phyloP scores from a whole-genome alignment of 2,888 invertebrate species.

The Callosobruchus maculatus region DNA sequence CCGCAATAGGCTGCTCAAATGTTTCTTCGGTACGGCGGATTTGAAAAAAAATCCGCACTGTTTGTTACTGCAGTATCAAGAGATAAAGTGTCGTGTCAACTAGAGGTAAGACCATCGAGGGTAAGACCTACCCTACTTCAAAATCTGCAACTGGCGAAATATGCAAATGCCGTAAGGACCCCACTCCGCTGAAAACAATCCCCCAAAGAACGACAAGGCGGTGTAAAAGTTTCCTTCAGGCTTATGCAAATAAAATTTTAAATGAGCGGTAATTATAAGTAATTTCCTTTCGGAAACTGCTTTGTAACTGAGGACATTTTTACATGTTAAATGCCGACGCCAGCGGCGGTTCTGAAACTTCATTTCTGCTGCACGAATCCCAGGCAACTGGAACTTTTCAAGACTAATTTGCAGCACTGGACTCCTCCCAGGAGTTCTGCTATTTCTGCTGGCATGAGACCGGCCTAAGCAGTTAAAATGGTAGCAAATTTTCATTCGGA shows the following conservation, averaged over 20 bases:
- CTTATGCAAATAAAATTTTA: conserved; percentile 21
- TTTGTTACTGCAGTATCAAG: too few relatives aligned
- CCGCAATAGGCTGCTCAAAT: too few relatives aligned
- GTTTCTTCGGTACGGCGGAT: too few relatives aligned
- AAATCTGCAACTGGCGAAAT: not conserved
- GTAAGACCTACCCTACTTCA: not conserved
- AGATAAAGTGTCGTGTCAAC: too few relatives aligned
- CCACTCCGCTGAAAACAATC: not conserved
- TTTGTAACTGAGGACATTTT: conserved; percentile 18
- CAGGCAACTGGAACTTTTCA: not conserved
- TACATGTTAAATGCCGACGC: conserved; percentile 17
- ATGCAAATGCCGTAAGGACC: not conserved
- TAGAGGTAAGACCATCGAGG: too few relatives aligned
- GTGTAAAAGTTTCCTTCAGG: conserved; percentile 5
- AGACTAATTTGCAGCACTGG: not conserved
- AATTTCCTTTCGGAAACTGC: conserved; percentile 20
- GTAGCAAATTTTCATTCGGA: not conserved
- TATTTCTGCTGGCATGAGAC: not conserved
- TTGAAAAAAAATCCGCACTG: too few relatives aligned
- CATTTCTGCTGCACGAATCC: not conserved
- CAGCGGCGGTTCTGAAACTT: not conserved
- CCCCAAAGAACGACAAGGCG: not conserved
- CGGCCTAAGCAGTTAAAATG: not conserved
- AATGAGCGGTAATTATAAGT: conserved; percentile 16
- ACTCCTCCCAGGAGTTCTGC: not conserved